A percentile compares a stretch with the other conserved stretches of the same genome.
Evolutionary conservation across 1,140 invertebrate species (phyloP).

Genomic region (Batillaria attramentaria): DNA sequence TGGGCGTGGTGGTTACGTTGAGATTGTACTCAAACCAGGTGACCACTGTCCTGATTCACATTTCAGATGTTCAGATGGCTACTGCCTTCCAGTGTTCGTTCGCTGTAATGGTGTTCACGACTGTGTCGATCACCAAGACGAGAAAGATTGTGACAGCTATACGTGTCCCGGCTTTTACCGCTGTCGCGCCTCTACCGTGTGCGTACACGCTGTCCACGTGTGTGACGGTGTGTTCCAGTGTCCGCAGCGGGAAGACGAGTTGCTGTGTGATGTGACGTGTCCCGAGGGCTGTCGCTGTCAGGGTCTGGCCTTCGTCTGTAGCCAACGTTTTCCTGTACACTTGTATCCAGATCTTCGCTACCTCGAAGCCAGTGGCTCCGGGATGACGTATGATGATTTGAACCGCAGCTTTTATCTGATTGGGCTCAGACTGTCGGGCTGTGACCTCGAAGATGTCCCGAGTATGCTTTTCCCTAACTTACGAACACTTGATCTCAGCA

Average conservation of each 20-base stretch:
- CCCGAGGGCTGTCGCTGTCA: slow-evolving; percentile 45
- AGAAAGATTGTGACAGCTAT: background rate
- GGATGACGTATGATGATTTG: background rate
- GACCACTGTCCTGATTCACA: slow-evolving; percentile 11
- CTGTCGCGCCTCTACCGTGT: slow-evolving; percentile 16
- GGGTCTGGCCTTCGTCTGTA: slow-evolving; percentile 15
- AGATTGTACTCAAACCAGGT: background rate
- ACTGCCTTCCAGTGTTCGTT: slow-evolving; percentile 7
- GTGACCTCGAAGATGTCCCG: background rate
- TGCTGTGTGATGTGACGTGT: slow-evolving; percentile 15
- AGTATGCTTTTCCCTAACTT: background rate
- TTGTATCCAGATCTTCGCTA: background rate
- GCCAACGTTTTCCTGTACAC: background rate
- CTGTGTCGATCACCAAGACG: slow-evolving; percentile 2
- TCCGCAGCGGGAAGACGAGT: slow-evolving; percentile 34
- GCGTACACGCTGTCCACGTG: slow-evolving; percentile 22
- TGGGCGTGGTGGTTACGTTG: background rate
- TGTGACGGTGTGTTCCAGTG: slow-evolving; percentile 28
- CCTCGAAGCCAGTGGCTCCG: background rate
- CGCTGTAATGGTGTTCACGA: slow-evolving; percentile 20
- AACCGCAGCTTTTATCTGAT: background rate
- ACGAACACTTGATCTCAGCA: slow-evolving; percentile 21
- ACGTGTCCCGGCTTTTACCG: slow-evolving; percentile 33
- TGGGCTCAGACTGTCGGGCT: background rate
- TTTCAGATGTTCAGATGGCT: background rate